Conservation (phyloP, 1,140 invertebrate genomes). For the Forficula auricularia region DNA sequence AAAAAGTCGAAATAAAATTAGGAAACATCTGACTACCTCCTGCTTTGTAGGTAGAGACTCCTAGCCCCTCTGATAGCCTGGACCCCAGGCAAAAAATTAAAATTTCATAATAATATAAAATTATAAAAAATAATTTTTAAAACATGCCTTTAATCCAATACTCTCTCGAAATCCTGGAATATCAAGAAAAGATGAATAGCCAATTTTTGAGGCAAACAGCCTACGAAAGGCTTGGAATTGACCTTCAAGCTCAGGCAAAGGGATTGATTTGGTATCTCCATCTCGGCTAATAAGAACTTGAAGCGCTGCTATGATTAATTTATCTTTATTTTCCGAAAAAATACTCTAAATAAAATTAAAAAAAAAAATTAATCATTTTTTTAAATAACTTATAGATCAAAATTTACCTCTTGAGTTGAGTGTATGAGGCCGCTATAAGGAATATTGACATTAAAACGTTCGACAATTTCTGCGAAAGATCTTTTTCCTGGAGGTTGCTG, state of each 20-base stretch:
- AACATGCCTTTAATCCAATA: conserved; percentile 56
- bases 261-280: conserved; percentile 39
- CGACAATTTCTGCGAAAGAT: conserved; percentile 47
- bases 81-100: no score
- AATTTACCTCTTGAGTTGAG: conserved; percentile 83
- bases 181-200: conserved; percentile 72
- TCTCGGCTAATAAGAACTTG: conserved; percentile 56
- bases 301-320: conserved; percentile 69
- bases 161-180: conserved; percentile 72
- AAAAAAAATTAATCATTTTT: conserved; percentile 7
- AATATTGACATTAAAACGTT: conserved; percentile 92
- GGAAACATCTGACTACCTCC: no score
- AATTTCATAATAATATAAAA: no score
- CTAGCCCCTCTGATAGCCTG: no score
- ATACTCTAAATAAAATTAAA: conserved; percentile 49
- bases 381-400: background rate
- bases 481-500: conserved; percentile 45
- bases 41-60: no score
- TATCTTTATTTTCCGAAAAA: conserved; percentile 97
- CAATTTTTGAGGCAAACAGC: conserved; percentile 90
- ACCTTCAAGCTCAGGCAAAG: conserved; percentile 58
- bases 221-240: conserved; percentile 88
- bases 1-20: no score
- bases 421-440: conserved; percentile 94
- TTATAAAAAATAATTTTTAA: no score